Base-by-base conservation (phyloP, 2,113 vertebrate genomes). In the Platysternon megacephalum region DNA sequence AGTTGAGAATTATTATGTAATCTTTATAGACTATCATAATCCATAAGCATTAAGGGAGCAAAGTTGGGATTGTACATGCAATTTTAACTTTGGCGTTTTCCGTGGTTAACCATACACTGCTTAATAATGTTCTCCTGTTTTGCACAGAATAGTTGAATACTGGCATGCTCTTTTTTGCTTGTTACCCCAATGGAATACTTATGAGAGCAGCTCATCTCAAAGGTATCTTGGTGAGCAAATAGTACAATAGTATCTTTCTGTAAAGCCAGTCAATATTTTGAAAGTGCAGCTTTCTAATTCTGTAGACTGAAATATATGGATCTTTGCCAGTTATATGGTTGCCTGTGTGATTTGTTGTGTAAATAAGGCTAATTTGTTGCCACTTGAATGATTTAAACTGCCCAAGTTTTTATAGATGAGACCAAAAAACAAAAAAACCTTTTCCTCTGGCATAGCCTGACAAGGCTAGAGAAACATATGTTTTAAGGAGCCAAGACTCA, bases 131-230 rank as follows among this genome's bases (percentile, higher is more conserved):
- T 87, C 82, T 80, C 56, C 91, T 78, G 6, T 61, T 56, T 58
- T 79, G 82, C 8, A 12, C 49, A 93, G 51, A 89, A 79, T 2
- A 94, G 52, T 52, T n/a, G 46, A 96, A 6, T 81, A 55, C 39
- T 24, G 35, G 92, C 0, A 0, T 6, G 0, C 28, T 1, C 0
- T n/a, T 2, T 39, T 90, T 76, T 87, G 6, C 52, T 85, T 32
- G 22, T 80, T 51, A 84, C 65, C 85, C 72, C 89, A 86, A n/a
- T 46, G 28, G 88, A 84, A 81, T 13, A 28, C 74, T 84, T 84
- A 46, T 29, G 83, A 94, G 78, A 89, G 10, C n/a, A 92, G 1
- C 35, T 96, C 94, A 56, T 88, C 68, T 93, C 93, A 93, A 86
- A 94, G 78, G 56, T 89, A 42, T 76, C 65, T 85, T 56, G 49